These are phyloP conservation scores for Drosophila emarginata DNA, from an alignment of 2,888 invertebrate species.

Conservation along the genomic window DNA sequence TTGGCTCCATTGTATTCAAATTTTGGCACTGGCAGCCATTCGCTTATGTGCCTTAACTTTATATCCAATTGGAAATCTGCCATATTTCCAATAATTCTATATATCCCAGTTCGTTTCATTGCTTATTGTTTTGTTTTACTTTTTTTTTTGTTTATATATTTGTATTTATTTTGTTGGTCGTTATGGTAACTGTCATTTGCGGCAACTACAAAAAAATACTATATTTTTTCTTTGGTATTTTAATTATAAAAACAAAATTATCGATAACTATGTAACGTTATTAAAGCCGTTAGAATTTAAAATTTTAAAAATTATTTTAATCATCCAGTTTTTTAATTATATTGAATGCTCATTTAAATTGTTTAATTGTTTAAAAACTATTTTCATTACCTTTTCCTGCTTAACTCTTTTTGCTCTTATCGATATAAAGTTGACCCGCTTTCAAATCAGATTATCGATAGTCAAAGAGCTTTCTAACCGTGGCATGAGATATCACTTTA, in stretches of 20 bases:
- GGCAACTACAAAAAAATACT: not conserved
- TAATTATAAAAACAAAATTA: not conserved
- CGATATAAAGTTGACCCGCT: too few relatives aligned
- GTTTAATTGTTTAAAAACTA: too few relatives aligned
- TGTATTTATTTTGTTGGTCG: conserved; percentile 32
- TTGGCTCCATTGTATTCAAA: conserved; percentile 69
- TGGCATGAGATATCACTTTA: not conserved
- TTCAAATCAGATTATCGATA: not conserved
- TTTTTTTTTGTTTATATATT: conserved; percentile 2
- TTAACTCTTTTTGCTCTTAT: too few relatives aligned
- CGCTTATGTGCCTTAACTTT: conserved; percentile 71
- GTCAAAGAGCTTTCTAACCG: not conserved
- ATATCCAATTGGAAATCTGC: conserved; percentile 51
- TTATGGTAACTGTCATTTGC: conserved; percentile 48
- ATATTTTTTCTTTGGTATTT: too few relatives aligned
- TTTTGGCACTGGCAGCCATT: conserved; percentile 80
- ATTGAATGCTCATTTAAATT: too few relatives aligned
- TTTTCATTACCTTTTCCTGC: too few relatives aligned
- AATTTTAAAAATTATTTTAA: not conserved
- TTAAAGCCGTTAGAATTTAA: not conserved
- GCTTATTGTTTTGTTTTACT: conserved; percentile 7
- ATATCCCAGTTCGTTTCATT: conserved; percentile 78
- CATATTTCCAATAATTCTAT: conserved; percentile 76
- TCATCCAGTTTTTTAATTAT: too few relatives aligned
- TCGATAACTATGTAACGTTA: not conserved